Base-by-base conservation (phyloP, 2,113 vertebrate genomes). In the Nerophis lumbriciformis region DNA sequence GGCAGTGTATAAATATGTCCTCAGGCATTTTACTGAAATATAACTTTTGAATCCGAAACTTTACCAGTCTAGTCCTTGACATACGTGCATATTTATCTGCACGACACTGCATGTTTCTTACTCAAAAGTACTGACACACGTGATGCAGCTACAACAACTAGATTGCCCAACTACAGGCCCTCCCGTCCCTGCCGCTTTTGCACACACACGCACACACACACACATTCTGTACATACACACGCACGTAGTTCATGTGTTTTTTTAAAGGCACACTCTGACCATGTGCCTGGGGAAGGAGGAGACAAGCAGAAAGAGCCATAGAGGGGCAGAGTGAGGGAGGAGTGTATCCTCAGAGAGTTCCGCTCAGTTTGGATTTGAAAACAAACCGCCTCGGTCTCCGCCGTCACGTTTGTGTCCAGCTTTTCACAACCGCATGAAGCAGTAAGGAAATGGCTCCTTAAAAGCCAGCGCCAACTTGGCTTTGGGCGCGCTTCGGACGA, bases 211-310 rank as follows among this genome's bases (percentile, higher is more conserved):
- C 57, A 61, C 66, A 50, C 36, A 61, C 66, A 50, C 36, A 66
- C 54, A 52, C 63, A 61, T 8, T 14, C 36, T 72, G 59, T 53
- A 59, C 71, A 72, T 68, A 49, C 66, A 66, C 68, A 47, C 58
- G 44, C 63, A 44, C 57, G 71, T 57, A 63, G 50, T 71, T 71
- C 69, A 59, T 70, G 66, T 67, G 55, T 78, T 78, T 82, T 84
- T 72, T 73, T 56, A 69, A 80, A 82, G 71, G 54, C 58, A 36
- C 58, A 48, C 59, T 71, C 37, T 36, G 58, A 57, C 60, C 69
- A 66, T 71, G 65, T 82, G 66, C 65, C 61, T 53, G 48, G 42
- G 42, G 68, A 62, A 65, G 66, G 76, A 76, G 68, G 57, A 68
- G 76, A 60, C 74, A 57, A 48, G 59, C 55, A 50, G 48, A 50